phyloP scores from a whole-genome alignment of 2,888 invertebrate species.

The Nymphalis urticae region DNA sequence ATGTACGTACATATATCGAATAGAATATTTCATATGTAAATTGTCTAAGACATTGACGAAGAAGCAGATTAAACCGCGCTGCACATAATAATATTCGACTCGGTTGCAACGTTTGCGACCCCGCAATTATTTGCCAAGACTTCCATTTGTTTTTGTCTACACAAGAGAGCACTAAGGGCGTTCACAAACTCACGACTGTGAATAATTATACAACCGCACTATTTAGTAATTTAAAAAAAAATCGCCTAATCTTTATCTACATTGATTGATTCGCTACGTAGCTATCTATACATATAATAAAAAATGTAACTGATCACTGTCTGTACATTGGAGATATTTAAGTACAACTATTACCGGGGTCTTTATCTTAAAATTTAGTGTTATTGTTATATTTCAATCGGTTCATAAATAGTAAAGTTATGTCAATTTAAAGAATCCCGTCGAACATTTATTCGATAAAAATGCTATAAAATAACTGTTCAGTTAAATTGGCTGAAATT shows the following conservation, averaged over 20 bases:
- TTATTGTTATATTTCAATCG: no score
- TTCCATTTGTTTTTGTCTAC: constrained; percentile 27
- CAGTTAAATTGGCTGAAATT: no score
- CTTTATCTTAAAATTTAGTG: no score
- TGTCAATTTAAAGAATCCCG: no score
- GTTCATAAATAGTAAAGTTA: no score
- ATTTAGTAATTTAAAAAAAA: background rate
- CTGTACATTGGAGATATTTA: no score
- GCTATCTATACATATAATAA: background rate
- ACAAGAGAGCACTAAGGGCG: constrained; percentile 7
- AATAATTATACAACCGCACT: background rate
- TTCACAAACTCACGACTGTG: background rate
- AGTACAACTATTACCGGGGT: no score
- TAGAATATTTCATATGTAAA: background rate
- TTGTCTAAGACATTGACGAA: background rate
- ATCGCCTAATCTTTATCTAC: background rate
- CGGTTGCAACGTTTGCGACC: constrained; percentile 16
- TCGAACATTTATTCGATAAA: no score
- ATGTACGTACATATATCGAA: no score
- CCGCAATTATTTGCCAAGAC: constrained; percentile 25
- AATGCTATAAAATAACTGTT: no score
- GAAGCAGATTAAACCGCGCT: background rate
- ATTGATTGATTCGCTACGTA: background rate
- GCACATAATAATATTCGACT: constrained; percentile 19
- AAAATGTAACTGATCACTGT: no score